Percentiles rank a stretch among this genome's conserved stretches.
Evolutionary conservation across 2,797 vertebrate genomes (phyloP).

Genomic region (Nyctibius grandis): DNA sequence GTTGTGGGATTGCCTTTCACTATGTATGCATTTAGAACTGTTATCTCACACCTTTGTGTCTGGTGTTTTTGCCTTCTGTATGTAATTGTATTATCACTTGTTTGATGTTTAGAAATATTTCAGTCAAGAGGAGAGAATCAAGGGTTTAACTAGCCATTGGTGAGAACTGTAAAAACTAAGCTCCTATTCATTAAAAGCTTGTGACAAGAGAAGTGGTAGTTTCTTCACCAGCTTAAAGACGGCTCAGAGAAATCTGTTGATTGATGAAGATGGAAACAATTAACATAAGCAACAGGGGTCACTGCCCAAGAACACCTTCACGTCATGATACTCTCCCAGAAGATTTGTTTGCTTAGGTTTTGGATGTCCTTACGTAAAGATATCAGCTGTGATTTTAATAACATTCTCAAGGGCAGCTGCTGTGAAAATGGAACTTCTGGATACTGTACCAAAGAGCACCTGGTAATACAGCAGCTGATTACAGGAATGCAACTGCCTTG

Average conservation of each 20-base stretch:
- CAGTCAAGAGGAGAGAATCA: not conserved
- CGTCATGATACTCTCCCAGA: not conserved
- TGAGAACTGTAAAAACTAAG: not conserved
- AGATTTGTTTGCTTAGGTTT: not conserved
- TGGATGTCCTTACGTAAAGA: not conserved
- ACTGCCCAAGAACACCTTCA: not conserved
- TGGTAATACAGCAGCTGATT: not conserved
- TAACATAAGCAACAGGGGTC: not conserved
- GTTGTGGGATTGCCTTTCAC: not conserved
- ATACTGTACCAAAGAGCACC: not conserved
- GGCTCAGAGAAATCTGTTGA: not conserved
- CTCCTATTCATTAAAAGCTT: not conserved
- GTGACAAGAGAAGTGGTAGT: not conserved
- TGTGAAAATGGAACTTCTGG: not conserved
- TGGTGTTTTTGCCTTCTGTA: not conserved
- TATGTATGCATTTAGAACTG: not conserved
- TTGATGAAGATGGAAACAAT: not conserved
- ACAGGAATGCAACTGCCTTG: not conserved
- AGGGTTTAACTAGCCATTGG: not conserved
- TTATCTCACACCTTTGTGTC: not conserved
- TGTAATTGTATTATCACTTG: not conserved
- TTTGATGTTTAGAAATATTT: not conserved
- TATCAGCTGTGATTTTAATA: not conserved
- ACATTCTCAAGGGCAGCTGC: not conserved
- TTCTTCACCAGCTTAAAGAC: not conserved